Evolutionary conservation across 1,140 invertebrate genomes (phyloP).

Genomic region (Orius laevigatus): DNA sequence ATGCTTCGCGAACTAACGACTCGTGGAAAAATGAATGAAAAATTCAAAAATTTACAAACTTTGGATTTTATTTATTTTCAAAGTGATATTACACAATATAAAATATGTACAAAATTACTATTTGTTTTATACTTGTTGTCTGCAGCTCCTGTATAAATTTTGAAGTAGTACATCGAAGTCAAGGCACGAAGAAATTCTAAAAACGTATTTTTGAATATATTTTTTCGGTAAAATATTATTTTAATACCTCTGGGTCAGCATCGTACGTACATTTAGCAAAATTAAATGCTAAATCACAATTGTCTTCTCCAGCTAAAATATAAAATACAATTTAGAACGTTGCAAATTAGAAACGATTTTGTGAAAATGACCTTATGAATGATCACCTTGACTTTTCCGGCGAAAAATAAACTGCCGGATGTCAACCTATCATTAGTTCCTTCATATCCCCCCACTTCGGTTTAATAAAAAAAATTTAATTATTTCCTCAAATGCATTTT

Average conservation of each 20-base stretch:
- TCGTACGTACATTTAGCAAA: conserved; percentile 21
- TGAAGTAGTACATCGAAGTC: neutral
- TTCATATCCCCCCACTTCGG: no score
- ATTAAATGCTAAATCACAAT: conserved; percentile 18
- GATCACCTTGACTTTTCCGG: no score
- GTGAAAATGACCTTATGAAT: no score
- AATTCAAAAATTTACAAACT: neutral
- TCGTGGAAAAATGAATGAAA: neutral
- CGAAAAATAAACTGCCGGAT: no score
- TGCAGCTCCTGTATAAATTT: conserved; percentile 1
- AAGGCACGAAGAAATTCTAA: no score
- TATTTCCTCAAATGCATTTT: no score
- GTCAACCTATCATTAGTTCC: no score
- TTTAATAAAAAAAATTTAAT: neutral
- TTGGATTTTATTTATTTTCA: neutral
- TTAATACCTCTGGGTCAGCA: conserved; percentile 15
- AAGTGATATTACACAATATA: neutral
- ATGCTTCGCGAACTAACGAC: no score
- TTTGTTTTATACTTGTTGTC: neutral
- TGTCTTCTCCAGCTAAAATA: conserved; percentile 17
- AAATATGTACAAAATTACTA: no score
- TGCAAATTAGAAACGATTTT: no score
- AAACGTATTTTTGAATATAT: no score
- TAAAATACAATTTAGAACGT: neutral
- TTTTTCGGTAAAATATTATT: neutral